Percentiles rank a stretch among this genome's conserved stretches.
phyloP scores from a whole-genome alignment of 2,888 invertebrate species.

The Bugula neritina region DNA sequence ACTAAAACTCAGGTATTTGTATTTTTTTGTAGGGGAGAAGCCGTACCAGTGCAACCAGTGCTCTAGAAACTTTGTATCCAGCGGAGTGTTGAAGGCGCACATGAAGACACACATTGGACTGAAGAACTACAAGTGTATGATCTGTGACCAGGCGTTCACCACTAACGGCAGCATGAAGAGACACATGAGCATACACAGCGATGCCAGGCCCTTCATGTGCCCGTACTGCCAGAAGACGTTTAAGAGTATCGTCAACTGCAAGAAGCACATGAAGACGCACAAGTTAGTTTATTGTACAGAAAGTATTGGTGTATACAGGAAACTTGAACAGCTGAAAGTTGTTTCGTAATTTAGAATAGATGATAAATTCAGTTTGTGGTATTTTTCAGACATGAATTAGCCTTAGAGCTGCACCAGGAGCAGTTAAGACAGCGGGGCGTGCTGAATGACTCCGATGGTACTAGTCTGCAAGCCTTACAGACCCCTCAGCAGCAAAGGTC shows the following conservation, averaged over 20 bases:
- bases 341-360: no score
- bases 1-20: no score
- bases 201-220: constrained; percentile 55
- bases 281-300: constrained; percentile 43
- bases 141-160: constrained; percentile 62
- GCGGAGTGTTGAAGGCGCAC: constrained; percentile 59
- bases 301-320: no score
- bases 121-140: constrained; percentile 61
- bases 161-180: constrained; percentile 68
- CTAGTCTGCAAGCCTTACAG: constrained; percentile 20
- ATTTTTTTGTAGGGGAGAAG: constrained; percentile 49
- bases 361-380: no score
- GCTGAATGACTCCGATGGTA: not conserved
- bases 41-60: constrained; percentile 54
- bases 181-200: constrained; percentile 68
- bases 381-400: constrained; percentile 54
- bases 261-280: constrained; percentile 64
- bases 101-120: constrained; percentile 57
- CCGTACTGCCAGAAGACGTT: constrained; percentile 62
- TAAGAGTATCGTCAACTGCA: constrained; percentile 60
- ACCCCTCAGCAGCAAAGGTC: constrained; percentile 22
- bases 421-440: constrained; percentile 21
- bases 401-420: constrained; percentile 46
- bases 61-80: constrained; percentile 56
- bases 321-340: no score